phyloP scores from a whole-genome alignment of 2,888 invertebrate species.

The Himalopsyche japonica region DNA sequence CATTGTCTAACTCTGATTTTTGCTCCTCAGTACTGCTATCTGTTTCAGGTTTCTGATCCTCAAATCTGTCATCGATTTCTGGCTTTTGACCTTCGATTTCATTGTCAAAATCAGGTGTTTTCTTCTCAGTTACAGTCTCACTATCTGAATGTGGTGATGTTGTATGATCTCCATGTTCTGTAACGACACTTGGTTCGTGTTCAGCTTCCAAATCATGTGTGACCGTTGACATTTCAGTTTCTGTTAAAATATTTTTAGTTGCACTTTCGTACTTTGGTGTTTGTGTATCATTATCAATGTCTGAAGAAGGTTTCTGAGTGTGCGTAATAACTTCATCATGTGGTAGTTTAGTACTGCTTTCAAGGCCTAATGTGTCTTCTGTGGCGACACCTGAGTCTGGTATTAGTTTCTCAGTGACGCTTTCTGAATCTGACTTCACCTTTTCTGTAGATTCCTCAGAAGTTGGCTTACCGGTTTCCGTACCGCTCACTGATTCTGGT shows the following conservation, averaged over 20 bases:
- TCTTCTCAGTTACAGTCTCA: background rate
- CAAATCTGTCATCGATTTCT: background rate
- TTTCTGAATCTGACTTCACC: background rate
- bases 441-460: background rate
- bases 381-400: background rate
- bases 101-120: background rate
- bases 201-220: background rate
- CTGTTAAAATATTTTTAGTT: background rate
- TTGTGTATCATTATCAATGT: background rate
- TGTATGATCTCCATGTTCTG: background rate
- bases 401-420: background rate
- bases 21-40: slow-evolving; percentile 2
- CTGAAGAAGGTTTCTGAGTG: background rate
- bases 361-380: background rate
- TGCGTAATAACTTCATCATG: background rate
- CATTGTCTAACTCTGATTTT: background rate
- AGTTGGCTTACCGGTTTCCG: background rate
- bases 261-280: background rate
- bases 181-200: background rate
- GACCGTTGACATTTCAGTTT: background rate
- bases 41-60: background rate
- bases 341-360: background rate
- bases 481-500: background rate
- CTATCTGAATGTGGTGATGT: background rate
- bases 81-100: background rate